Evolutionary conservation across 2,888 invertebrate genomes (phyloP).

Genomic region (Ptychoptera contaminata): DNA sequence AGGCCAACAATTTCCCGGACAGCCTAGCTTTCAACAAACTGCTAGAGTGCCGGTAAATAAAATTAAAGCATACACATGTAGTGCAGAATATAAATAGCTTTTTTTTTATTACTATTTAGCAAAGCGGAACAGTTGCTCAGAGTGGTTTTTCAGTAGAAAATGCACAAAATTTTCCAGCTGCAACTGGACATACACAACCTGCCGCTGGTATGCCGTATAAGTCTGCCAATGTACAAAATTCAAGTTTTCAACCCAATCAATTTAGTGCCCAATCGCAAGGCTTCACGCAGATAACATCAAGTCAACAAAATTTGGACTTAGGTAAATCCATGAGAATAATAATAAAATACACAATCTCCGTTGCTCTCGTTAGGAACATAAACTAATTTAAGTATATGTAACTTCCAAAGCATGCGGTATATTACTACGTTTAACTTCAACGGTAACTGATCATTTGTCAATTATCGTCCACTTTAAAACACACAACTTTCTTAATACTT

Average conservation of each 20-base stretch:
- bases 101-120: constrained; percentile 10
- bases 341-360: neutral
- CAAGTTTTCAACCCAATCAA: constrained; percentile 6
- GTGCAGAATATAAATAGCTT: neutral
- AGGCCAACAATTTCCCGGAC: constrained; percentile 9
- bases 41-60: constrained; percentile 10
- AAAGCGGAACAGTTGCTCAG: constrained; percentile 32
- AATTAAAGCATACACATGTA: neutral
- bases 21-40: constrained; percentile 21
- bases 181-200: constrained; percentile 32
- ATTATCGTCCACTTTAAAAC: neutral
- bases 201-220: constrained; percentile 35
- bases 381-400: neutral
- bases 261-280: constrained; percentile 3
- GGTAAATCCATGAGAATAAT: constrained; percentile 11
- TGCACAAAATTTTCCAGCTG: constrained; percentile 23
- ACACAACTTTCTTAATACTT: neutral
- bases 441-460: neutral
- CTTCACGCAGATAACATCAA: neutral
- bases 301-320: constrained; percentile 1
- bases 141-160: constrained; percentile 33
- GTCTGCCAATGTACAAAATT: constrained; percentile 25
- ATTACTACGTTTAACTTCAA: neutral
- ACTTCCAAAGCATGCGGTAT: constrained; percentile 3
- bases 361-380: constrained; percentile 4